Evolutionary conservation across 2,888 invertebrate species (phyloP).

Genomic region (Caenorhabditis macrosperma): DNA sequence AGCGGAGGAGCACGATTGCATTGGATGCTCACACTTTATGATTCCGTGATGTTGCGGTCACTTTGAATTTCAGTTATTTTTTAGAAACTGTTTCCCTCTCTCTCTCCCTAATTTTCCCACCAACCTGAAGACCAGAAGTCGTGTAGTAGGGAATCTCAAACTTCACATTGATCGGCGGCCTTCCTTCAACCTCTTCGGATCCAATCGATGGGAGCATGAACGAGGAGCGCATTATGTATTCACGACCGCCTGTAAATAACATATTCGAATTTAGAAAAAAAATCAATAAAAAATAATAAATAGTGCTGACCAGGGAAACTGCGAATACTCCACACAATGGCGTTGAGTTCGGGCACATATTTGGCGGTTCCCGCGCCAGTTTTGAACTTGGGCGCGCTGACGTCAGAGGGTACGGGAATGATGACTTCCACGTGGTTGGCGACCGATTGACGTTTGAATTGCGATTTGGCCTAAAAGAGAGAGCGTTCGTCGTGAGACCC

Average conservation of each 20-base stretch:
- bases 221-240: constrained; percentile 97
- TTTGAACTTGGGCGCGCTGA: constrained; percentile 94
- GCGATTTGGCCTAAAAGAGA: constrained; percentile 88
- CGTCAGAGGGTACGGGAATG: constrained; percentile 95
- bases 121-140: constrained; percentile 96
- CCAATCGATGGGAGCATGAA: constrained; percentile 96
- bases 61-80: too few species aligned
- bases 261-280: neutral
- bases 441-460: constrained; percentile 96
- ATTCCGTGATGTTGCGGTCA: too few species aligned
- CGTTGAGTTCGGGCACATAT: constrained; percentile 96
- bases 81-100: too few species aligned
- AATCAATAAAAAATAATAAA: neutral
- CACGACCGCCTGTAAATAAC: constrained; percentile 87
- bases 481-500: neutral
- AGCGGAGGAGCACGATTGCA: too few species aligned
- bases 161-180: constrained; percentile 97
- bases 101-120: too few species aligned
- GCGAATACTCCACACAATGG: constrained; percentile 88
- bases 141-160: constrained; percentile 99
- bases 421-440: constrained; percentile 99
- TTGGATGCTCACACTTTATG: too few species aligned
- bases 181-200: constrained; percentile 94
- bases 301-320: constrained; percentile 81
- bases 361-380: constrained; percentile 84